Base-by-base conservation (phyloP, 2,888 invertebrate genomes). In the Colostygia pectinataria region DNA sequence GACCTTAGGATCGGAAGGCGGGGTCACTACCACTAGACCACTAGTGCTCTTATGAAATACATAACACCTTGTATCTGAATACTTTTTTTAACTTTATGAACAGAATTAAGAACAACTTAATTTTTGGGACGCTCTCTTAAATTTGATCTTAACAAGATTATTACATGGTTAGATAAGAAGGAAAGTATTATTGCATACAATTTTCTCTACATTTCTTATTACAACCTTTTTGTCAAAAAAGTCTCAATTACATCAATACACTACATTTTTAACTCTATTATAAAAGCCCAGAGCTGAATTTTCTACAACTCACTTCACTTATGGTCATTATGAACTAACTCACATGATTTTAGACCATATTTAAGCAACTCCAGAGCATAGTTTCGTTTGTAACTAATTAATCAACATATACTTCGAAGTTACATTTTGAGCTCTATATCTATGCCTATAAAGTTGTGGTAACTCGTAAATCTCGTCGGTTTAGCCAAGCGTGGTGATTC, bases 401-500 rank as follows among this genome's bases (percentile, higher is more conserved):
- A 8, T 9, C 0, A 10, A n/a, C 18, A 18, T 33, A 5, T n/a
- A 1, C 9, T 33, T 38, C 43, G n/a, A 23, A 7, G 28, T 13
- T 9, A 0, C 1, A 36, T 31, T 37, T 31, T 42, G 31, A 29
- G 6, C 27, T 33, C 32, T 42, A 51, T 37, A 0, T 0, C 5
- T 5, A 33, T 40, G 8, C 31, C 1, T 20, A 25, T 50, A 51
- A 5, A 29, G 37, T 2, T 2, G 15, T 6, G 10, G 10, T 43
- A n/a, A 39, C 9, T 28, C 13, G 18, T 40, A 42, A 40, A 47
- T 53, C 50, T 39, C 31, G 24, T 31, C 15, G 6, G 53, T 20
- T 36, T 34, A 51, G 39, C 57, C 39, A 46, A 42, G 47, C 56
- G 53, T 61, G 50, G 8, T 57, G 57, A 58, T 61, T 58, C 61